These are phyloP conservation scores for Morpho achilles DNA, from an alignment of 2,888 invertebrate species.

Conservation along the genomic window DNA sequence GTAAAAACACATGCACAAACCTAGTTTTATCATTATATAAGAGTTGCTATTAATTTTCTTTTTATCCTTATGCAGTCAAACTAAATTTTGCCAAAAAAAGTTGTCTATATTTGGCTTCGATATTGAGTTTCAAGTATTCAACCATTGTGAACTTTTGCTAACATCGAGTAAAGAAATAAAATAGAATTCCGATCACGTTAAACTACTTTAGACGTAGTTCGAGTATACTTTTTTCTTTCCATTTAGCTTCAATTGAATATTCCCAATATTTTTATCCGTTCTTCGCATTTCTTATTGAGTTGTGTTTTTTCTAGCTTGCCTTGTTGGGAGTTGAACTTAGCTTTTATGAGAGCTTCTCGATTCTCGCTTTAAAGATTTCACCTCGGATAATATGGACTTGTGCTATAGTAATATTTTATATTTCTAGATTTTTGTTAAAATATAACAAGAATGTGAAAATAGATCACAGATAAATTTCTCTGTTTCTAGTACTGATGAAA, in stretches of 20 bases:
- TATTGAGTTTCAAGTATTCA: constrained; percentile 18
- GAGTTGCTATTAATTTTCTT: too few species aligned
- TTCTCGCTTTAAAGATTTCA: constrained; percentile 19
- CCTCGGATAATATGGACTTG: constrained; percentile 11
- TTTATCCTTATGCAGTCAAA: neutral
- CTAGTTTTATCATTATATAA: too few species aligned
- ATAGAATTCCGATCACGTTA: constrained; percentile 41
- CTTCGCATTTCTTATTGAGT: constrained; percentile 9
- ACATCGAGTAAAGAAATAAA: constrained; percentile 6
- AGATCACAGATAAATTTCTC: too few species aligned
- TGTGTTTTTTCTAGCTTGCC: neutral
- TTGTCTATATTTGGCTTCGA: constrained; percentile 14
- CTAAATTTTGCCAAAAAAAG: constrained; percentile 6
- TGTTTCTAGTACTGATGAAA: too few species aligned
- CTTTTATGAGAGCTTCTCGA: constrained; percentile 15
- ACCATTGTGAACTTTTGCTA: constrained; percentile 8
- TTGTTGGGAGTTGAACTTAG: constrained; percentile 17
- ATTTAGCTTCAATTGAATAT: constrained; percentile 15
- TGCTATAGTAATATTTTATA: constrained; percentile 10
- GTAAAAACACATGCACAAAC: too few species aligned
- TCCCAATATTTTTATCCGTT: constrained; percentile 16
- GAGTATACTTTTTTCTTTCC: constrained; percentile 16
- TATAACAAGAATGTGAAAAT: too few species aligned
- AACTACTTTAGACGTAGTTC: constrained; percentile 36
- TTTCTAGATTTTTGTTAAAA: too few species aligned